A percentile compares a stretch with the other conserved stretches of the same genome.
These are phyloP conservation scores for Brachionus angularis DNA, from an alignment of 1,140 invertebrate genomes.

Conservation along the genomic window DNA sequence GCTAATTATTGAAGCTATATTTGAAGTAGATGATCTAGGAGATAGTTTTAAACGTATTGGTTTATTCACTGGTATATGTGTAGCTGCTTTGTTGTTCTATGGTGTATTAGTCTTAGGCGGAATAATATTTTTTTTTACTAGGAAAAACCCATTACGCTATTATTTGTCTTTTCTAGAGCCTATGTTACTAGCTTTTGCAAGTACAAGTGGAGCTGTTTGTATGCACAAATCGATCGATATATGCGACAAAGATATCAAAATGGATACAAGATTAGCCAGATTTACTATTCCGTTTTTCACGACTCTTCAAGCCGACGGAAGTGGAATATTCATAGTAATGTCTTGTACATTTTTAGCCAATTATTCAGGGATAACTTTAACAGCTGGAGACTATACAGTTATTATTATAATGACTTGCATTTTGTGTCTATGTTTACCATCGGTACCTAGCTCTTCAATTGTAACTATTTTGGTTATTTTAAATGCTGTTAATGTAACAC, in stretches of 20 bases:
- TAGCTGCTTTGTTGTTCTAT: constrained; percentile 32
- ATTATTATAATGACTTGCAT: constrained; percentile 34
- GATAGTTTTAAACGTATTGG: constrained; percentile 40
- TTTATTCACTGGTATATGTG: constrained; percentile 22
- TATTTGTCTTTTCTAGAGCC: constrained; percentile 18
- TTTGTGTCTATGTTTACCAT: constrained; percentile 39
- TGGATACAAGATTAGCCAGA: background rate
- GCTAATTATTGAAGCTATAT: constrained; percentile 25
- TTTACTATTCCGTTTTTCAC: constrained; percentile 42
- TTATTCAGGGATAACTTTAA: background rate
- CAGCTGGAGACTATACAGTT: constrained; percentile 26
- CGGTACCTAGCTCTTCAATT: constrained; percentile 39
- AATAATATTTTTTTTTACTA: constrained; percentile 15
- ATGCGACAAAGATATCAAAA: constrained; percentile 29
- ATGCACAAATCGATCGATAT: constrained; percentile 42
- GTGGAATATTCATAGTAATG: constrained; percentile 38
- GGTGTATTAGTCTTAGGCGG: background rate
- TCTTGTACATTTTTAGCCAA: constrained; percentile 28
- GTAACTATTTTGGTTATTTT: constrained; percentile 35
- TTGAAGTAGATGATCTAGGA: constrained; percentile 32
- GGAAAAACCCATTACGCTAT: constrained; percentile 23
- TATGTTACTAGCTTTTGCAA: constrained; percentile 34
- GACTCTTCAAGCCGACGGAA: constrained; percentile 36
- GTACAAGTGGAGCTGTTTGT: constrained; percentile 37
- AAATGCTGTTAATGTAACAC: constrained; percentile 30